These are phyloP conservation scores for Callosobruchus maculatus DNA, from an alignment of 2,888 invertebrate species.

Conservation along the genomic window DNA sequence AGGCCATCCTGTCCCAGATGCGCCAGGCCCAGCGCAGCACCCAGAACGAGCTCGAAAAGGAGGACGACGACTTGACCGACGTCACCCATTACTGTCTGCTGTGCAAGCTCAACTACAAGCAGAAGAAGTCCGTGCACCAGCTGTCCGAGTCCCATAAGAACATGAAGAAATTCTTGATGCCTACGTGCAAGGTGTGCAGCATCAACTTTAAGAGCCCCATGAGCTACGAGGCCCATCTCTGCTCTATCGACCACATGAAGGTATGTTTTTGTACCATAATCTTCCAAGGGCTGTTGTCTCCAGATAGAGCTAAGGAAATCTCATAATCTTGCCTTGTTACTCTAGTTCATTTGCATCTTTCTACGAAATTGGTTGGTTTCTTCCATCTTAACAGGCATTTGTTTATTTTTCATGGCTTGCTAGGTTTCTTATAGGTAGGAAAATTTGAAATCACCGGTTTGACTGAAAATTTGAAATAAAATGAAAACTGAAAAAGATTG, in stretches of 20 bases:
- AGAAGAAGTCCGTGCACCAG: constrained; percentile 69
- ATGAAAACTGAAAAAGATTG: too few species aligned
- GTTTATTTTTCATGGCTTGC: too few species aligned
- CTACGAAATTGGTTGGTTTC: too few species aligned
- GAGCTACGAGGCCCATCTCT: constrained; percentile 80
- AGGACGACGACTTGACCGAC: constrained; percentile 54
- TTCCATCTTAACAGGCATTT: too few species aligned
- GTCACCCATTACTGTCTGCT: constrained; percentile 47
- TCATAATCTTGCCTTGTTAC: too few species aligned
- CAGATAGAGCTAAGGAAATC: too few species aligned
- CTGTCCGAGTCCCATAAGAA: constrained; percentile 76
- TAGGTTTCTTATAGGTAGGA: too few species aligned
- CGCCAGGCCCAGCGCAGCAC: constrained; percentile 75
- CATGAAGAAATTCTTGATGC: constrained; percentile 82
- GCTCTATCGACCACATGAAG: constrained; percentile 77
- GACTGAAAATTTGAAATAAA: too few species aligned
- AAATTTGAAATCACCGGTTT: too few species aligned
- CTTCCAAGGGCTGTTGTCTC: too few species aligned
- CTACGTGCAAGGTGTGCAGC: constrained; percentile 74
- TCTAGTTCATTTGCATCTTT: too few species aligned
- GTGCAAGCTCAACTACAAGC: constrained; percentile 49
- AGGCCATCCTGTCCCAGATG: constrained; percentile 64
- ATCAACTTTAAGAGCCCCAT: constrained; percentile 78
- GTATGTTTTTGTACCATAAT: too few species aligned
- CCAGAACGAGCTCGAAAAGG: constrained; percentile 74